Evolutionary conservation across 1,140 invertebrate species (phyloP).

Genomic region (Drosophila sucinea): DNA sequence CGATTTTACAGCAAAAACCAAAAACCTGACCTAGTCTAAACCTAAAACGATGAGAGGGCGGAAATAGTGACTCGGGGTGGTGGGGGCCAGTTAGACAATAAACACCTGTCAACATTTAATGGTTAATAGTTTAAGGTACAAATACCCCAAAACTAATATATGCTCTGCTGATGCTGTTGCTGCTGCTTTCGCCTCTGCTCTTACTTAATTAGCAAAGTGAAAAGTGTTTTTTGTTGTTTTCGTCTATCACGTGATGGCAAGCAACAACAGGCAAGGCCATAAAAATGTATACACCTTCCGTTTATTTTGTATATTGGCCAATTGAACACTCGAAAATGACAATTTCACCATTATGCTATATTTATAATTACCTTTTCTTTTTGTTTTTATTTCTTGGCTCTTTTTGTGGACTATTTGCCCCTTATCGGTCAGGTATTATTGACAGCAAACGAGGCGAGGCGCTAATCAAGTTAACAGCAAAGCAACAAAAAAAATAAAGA

Average conservation of each 20-base stretch:
- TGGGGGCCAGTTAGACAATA: slow-evolving; percentile 18
- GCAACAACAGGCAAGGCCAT: slow-evolving; percentile 50
- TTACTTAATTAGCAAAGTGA: slow-evolving; percentile 69
- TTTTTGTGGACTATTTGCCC: slow-evolving; percentile 28
- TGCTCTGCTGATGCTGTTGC: background rate
- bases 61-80: background rate
- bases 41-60: slow-evolving; percentile 23
- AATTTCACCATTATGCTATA: slow-evolving; percentile 61
- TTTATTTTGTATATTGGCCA: slow-evolving; percentile 56
- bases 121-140: slow-evolving; percentile 47
- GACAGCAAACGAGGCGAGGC: slow-evolving; percentile 22
- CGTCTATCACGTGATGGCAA: slow-evolving; percentile 69
- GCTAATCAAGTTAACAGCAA: slow-evolving; percentile 50
- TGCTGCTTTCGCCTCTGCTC: slow-evolving; percentile 22
- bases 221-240: slow-evolving; percentile 44
- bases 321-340: slow-evolving; percentile 75
- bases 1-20: slow-evolving; percentile 57
- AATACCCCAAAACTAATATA: slow-evolving; percentile 57
- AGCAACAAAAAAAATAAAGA: slow-evolving; percentile 19
- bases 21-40: slow-evolving; percentile 70
- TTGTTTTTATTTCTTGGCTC: background rate
- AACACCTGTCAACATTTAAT: slow-evolving; percentile 40
- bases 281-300: slow-evolving; percentile 40
- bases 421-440: slow-evolving; percentile 52
- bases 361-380: slow-evolving; percentile 43